Evolutionary conservation across 2,113 vertebrate genomes (phyloP).

Genomic region (Zosterops lateralis): DNA sequence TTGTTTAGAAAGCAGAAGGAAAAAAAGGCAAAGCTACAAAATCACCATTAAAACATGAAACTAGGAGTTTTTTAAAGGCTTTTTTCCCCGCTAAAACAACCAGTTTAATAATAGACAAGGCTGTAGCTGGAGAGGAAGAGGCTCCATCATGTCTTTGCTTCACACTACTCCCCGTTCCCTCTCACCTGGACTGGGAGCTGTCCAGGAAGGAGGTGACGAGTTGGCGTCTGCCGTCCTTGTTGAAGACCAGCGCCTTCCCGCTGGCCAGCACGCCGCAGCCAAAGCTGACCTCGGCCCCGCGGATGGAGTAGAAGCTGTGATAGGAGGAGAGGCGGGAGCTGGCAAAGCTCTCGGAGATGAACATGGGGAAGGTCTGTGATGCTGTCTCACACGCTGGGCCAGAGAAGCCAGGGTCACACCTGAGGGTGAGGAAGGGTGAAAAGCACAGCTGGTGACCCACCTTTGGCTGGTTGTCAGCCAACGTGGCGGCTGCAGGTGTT

Average conservation of each 20-base stretch:
- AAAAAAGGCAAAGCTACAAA: background rate
- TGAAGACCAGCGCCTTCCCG: conserved; percentile 95
- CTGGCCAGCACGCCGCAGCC: conserved; percentile 94
- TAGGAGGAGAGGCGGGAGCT: conserved; percentile 93
- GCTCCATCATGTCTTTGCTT: background rate
- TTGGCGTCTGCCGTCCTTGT: conserved; percentile 91
- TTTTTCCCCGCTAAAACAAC: background rate
- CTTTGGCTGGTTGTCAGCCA: background rate
- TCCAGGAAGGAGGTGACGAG: conserved; percentile 91
- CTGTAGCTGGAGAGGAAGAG: background rate
- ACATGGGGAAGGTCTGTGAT: conserved; percentile 91
- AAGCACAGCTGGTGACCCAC: accelerated
- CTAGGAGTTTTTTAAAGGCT: background rate
- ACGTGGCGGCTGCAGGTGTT: accelerated
- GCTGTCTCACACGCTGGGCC: conserved; percentile 93
- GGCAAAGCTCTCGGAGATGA: conserved; percentile 93
- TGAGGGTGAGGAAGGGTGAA: conserved; percentile 18
- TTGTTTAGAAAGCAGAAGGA: background rate
- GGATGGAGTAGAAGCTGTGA: conserved; percentile 95
- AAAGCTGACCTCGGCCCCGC: conserved; percentile 95
- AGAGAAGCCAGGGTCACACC: conserved; percentile 94
- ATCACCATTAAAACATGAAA: background rate
- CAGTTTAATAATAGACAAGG: background rate
- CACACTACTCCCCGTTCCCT: background rate
- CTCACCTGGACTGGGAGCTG: conserved; percentile 95